phyloP scores from a whole-genome alignment of 1,140 invertebrate species.

The Sminthurinus signatus region DNA sequence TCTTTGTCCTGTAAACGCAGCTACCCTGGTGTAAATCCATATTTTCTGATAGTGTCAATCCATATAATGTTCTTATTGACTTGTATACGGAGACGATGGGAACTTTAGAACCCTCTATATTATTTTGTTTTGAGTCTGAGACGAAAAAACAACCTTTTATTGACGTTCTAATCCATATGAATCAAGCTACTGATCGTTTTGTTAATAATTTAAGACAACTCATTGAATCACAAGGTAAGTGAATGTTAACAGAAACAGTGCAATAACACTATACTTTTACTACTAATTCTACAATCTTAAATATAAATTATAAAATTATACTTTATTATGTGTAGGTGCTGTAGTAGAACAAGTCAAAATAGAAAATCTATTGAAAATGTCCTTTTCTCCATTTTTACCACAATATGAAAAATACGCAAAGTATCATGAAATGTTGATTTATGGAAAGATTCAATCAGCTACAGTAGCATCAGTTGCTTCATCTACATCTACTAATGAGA shows the following conservation, averaged over 20 bases:
- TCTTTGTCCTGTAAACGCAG: no score
- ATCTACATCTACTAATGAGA: not conserved
- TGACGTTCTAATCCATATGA: slow-evolving; percentile 35
- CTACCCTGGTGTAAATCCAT: slow-evolving; percentile 38
- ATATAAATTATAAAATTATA: no score
- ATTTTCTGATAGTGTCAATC: slow-evolving; percentile 24
- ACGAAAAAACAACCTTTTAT: slow-evolving; percentile 36
- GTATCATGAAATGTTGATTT: slow-evolving; percentile 31
- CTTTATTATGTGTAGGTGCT: not conserved
- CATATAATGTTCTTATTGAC: slow-evolving; percentile 29
- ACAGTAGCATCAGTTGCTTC: slow-evolving; percentile 16
- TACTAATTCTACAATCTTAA: no score
- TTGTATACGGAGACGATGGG: slow-evolving; percentile 32
- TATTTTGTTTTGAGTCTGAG: slow-evolving; percentile 39
- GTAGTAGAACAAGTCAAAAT: slow-evolving; percentile 13
- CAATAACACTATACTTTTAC: no score
- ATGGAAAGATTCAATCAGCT: slow-evolving; percentile 32
- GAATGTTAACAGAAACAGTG: not conserved
- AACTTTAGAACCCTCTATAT: slow-evolving; percentile 32
- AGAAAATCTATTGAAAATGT: slow-evolving; percentile 14
- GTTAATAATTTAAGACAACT: slow-evolving; percentile 27
- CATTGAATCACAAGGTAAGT: slow-evolving; percentile 20
- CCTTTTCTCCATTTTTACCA: slow-evolving; percentile 28
- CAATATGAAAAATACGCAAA: slow-evolving; percentile 37
- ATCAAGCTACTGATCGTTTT: slow-evolving; percentile 36